Conservation (phyloP, 2,113 vertebrate species). For the Microtus ochrogaster region DNA sequence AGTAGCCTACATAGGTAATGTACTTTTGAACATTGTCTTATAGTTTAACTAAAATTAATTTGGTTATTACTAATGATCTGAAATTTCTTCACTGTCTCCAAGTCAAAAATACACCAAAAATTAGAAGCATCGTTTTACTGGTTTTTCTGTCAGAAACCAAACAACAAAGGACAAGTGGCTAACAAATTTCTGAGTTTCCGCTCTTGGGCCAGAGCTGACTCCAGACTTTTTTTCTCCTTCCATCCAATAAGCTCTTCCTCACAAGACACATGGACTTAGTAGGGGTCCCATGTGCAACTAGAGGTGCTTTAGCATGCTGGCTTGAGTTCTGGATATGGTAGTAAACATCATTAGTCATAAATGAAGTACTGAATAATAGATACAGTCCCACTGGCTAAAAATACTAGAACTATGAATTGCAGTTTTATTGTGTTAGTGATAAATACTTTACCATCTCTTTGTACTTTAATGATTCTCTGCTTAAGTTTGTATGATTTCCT, state of each 20-base stretch:
- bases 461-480: background rate
- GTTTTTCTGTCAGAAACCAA: background rate
- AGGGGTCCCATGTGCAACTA: background rate
- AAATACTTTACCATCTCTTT: background rate
- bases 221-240: background rate
- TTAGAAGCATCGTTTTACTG: background rate
- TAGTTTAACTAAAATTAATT: constrained; percentile 18
- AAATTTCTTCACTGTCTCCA: background rate
- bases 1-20: background rate
- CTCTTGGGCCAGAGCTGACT: background rate
- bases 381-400: constrained; percentile 4
- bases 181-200: background rate
- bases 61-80: constrained; percentile 17
- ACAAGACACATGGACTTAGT: background rate
- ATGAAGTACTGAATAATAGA: background rate
- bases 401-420: background rate
- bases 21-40: background rate
- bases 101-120: background rate
- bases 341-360: constrained; percentile 13
- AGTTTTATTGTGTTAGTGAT: background rate
- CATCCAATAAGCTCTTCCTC: background rate
- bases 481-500: constrained; percentile 1
- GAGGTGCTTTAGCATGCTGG: background rate
- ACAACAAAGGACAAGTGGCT: background rate
- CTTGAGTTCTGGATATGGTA: constrained; percentile 10